Base-by-base conservation (phyloP, 2,888 invertebrate species). In the Polia nebulosa region DNA sequence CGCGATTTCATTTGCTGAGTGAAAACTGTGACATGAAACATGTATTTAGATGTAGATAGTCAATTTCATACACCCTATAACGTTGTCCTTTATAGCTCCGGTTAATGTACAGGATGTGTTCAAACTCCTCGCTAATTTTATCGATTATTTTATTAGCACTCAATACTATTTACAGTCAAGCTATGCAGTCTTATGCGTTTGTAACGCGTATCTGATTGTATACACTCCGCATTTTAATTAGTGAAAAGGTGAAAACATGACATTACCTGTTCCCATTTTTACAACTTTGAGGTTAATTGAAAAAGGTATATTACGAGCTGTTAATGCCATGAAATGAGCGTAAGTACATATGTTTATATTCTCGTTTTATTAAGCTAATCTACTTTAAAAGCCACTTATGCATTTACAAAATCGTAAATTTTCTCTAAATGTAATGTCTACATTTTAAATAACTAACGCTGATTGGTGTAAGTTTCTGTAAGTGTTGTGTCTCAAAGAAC, bases 1-100 rank as follows among this genome's bases (percentile, higher is more conserved):
- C 85, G 85, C 83, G 76, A 86, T 80, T 81, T 77, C 55, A 82
- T 78, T 79, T 70, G 69, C 65, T 63, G 60, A 83, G 70, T 82
- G 56, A 64, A 66, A 59, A 81, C 13, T 45, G 61, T 59, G 25
- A 32, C 36, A 51, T 34, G 8, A 25, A 25, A 64, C 41, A 55
- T n/a, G n/a, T n/a, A n/a, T n/a, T n/a, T n/a, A n/a, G n/a, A n/a
- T n/a, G n/a, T n/a, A n/a, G n/a, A n/a, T 27, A n/a, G 20, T 29
- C 41, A 53, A 53, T 51, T 59, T 52, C 8, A 7, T 39, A 56
- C 51, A 44, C 25, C 27, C 36, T 36, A 32, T 60, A 41, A n/a
- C 20, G 45, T n/a, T 25, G 27, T 58, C 9, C 17, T 29, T 62
- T 45, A 55, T n/a, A 20, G 34, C 41, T 36, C 4, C 11, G 20